Evolutionary conservation across 1,140 invertebrate species (phyloP).

Genomic region (Aricia agestis): DNA sequence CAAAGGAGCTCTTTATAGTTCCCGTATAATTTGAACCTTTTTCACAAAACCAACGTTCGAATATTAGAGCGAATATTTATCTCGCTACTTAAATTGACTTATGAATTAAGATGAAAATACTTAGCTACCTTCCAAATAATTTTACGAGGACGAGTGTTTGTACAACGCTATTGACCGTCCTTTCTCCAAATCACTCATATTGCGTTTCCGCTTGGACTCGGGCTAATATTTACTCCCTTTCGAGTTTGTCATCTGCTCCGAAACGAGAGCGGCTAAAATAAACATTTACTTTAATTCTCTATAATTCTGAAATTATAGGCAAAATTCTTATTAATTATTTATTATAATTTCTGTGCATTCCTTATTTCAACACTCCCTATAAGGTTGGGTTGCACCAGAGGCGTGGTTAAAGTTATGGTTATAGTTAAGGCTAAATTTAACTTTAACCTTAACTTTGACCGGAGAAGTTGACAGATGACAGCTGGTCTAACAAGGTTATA

Average conservation of each 20-base stretch:
- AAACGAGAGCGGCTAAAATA: not conserved
- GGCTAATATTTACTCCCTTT: conserved; percentile 7
- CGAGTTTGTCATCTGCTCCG: conserved; percentile 2
- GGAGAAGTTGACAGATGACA: too few species aligned
- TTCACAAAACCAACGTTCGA: not conserved
- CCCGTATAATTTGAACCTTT: not conserved
- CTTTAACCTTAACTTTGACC: too few species aligned
- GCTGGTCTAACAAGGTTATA: too few species aligned
- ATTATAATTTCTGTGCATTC: too few species aligned
- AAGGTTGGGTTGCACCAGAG: too few species aligned
- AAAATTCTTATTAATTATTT: not conserved
- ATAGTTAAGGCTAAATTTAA: too few species aligned
- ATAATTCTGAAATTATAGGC: not conserved
- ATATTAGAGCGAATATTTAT: not conserved
- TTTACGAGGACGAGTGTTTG: not conserved
- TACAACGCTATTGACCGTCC: not conserved
- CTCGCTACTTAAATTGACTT: not conserved
- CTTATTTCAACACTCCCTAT: too few species aligned
- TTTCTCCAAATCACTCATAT: conserved; percentile 13
- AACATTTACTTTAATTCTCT: conserved; percentile 1
- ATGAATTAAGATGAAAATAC: not conserved
- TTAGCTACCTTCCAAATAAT: not conserved
- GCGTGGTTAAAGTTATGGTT: too few species aligned
- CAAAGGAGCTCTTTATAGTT: not conserved
- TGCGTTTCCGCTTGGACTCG: conserved; percentile 5